phyloP scores from a whole-genome alignment of 2,888 invertebrate species.

The Agonopterix arenella region DNA sequence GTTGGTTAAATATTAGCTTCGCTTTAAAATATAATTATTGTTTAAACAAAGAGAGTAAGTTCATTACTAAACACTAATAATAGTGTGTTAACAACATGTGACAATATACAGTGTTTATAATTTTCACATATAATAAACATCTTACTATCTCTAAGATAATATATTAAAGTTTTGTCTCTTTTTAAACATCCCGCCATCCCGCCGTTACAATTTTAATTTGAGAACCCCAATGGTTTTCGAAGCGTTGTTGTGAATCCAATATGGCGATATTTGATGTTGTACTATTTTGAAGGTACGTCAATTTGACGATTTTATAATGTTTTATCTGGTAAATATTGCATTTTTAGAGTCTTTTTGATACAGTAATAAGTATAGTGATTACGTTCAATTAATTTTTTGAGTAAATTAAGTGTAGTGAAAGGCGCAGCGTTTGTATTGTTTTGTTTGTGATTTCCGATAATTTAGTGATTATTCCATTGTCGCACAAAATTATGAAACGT shows the following conservation, averaged over 20 bases:
- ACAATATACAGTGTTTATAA: no score
- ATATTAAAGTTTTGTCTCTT: background rate
- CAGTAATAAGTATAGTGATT: constrained; percentile 25
- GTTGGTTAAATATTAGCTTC: no score
- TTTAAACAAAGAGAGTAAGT: no score
- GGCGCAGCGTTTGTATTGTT: constrained; percentile 68
- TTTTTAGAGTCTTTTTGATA: constrained; percentile 37
- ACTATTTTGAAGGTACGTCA: constrained; percentile 77
- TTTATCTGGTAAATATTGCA: constrained; percentile 64
- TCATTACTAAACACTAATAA: no score
- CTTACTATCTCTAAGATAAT: no score
- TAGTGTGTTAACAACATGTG: no score
- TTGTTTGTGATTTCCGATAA: constrained; percentile 74
- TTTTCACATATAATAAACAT: no score
- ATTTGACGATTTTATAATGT: constrained; percentile 73
- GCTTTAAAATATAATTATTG: no score
- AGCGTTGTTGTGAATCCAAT: constrained; percentile 85
- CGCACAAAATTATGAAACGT: constrained; percentile 34
- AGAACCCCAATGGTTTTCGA: constrained; percentile 75
- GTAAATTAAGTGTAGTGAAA: constrained; percentile 51
- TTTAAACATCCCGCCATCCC: constrained; percentile 58
- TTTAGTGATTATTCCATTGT: constrained; percentile 64
- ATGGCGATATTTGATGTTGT: constrained; percentile 80
- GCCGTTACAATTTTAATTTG: constrained; percentile 49
- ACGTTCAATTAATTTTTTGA: constrained; percentile 29